A percentile compares a stretch with the other conserved stretches of the same genome.
These are phyloP conservation scores for Taenioides sp. DNA, from an alignment of 2,797 vertebrate genomes.

Conservation along the genomic window DNA sequence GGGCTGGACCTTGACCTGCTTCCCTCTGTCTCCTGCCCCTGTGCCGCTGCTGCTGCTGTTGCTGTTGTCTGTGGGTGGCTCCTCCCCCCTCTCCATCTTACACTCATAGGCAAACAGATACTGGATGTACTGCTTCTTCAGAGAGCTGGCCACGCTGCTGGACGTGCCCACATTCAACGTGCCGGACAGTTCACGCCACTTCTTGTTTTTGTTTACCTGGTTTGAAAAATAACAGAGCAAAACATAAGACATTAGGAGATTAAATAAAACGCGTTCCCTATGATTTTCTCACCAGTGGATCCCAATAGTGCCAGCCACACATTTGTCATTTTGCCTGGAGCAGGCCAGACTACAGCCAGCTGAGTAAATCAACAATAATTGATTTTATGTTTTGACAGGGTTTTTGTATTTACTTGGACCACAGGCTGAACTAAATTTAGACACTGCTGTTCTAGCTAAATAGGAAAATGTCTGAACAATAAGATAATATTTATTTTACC, in stretches of 20 bases:
- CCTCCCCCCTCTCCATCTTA: conserved; percentile 93
- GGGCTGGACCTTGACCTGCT: conserved; percentile 94
- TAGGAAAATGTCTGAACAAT: conserved; percentile 11
- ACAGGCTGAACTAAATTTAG: conserved; percentile 17
- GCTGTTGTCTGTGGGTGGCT: conserved; percentile 89
- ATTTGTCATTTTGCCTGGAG: conserved; percentile 31
- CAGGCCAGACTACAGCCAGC: conserved; percentile 22
- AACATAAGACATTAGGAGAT: conserved; percentile 1
- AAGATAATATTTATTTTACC: not conserved
- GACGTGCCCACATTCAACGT: conserved; percentile 89
- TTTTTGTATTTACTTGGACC: conserved; percentile 19
- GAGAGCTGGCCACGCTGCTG: conserved; percentile 91
- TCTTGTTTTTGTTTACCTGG: conserved; percentile 98
- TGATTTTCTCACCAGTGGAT: conserved; percentile 1
- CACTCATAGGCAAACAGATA: conserved; percentile 96
- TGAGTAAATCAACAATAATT: conserved; percentile 33
- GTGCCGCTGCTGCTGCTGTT: conserved; percentile 61
- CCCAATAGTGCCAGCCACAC: conserved; percentile 12
- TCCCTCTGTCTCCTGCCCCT: conserved; percentile 87
- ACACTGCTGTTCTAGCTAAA: conserved; percentile 6
- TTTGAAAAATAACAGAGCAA: conserved; percentile 1
- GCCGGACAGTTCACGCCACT: conserved; percentile 91
- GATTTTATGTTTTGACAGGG: conserved; percentile 8
- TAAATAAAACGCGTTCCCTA: conserved; percentile 9
- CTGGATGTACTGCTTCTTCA: conserved; percentile 98